A percentile compares a stretch with the other conserved stretches of the same genome.
phyloP scores from a whole-genome alignment of 53 echinoderm and acorn worm species.

The Paracentrotus lividus region DNA sequence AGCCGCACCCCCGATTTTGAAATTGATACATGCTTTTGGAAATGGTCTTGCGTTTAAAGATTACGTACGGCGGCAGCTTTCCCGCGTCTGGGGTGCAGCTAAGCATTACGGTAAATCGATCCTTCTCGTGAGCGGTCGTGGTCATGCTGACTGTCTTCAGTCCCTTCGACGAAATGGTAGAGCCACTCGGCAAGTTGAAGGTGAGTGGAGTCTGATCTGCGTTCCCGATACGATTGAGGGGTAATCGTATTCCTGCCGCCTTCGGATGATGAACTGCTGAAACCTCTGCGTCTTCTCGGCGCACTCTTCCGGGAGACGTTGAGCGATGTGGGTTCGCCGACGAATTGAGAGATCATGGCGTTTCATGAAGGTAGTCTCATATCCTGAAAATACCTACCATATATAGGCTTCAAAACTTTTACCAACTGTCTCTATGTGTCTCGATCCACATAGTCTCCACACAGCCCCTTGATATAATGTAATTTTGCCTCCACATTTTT shows the following conservation, averaged over 20 bases:
- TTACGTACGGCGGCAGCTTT: no score
- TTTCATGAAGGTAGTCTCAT: neutral
- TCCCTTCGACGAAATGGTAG: conserved; percentile 45
- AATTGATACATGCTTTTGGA: no score
- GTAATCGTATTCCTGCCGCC: neutral
- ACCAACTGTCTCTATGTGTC: neutral
- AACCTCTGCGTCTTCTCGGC: neutral
- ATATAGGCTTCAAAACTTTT: neutral
- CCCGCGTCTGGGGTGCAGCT: no score
- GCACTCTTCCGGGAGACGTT: neutral
- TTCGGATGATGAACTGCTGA: neutral
- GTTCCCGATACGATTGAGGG: conserved; percentile 6
- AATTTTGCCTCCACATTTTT: conserved; percentile 33
- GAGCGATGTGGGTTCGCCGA: neutral
- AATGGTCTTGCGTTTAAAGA: no score
- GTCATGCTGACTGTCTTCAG: neutral
- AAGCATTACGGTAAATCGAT: conserved; percentile 57
- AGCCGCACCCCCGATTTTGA: no score
- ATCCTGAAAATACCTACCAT: neutral
- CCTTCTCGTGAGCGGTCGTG: conserved; percentile 47
- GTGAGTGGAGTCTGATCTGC: conserved; percentile 40
- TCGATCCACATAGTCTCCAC: neutral
- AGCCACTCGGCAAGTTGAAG: conserved; percentile 55
- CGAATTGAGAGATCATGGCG: neutral
- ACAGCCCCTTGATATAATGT: neutral